Evolutionary conservation across 2,113 vertebrate genomes (phyloP), one percentile per base, ranked within the genome.

Genomic region (Ornithorhynchus anatinus): DNA sequence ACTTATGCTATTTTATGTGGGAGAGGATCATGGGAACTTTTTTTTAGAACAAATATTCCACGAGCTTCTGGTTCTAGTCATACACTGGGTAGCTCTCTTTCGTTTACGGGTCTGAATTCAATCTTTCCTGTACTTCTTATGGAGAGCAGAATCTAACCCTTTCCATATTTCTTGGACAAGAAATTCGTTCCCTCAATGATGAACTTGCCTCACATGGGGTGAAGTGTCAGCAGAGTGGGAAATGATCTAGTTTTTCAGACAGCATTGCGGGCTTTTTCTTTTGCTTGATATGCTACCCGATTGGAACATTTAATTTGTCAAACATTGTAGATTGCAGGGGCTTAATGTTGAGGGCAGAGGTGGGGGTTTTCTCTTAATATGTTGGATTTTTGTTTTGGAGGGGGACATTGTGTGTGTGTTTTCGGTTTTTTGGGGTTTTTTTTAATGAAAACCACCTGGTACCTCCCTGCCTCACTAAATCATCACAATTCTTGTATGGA

Each of bases 121-220:
- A n/a, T n/a, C n/a, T n/a, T n/a, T n/a, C n/a, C n/a, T n/a, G n/a
- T n/a, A n/a, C n/a, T n/a, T n/a, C n/a, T n/a, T n/a, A n/a, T n/a
- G n/a, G n/a, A n/a, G n/a, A n/a, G n/a, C n/a, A n/a, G n/a, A n/a
- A n/a, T n/a, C n/a, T n/a, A n/a, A n/a, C n/a, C n/a, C 67, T 68
- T 71, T 71, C 57, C 48, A 47, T 29, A 5, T 40, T 16, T 58
- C 44, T 69, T 70, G 5, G 16, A 43, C 53, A 75, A 68, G 53
- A 64, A 73, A 68, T 20, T 57, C 6, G 53, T 70, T 11, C n/a
- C 67, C 43, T 20, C 19, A 4, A 2, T 44, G 16, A 35, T 44
- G 27, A 33, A 59, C n/a, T 57, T n/a, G 15, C 19, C 31, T 60
- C 8, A n/a, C 2, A 40, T 22, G 42, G 42, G 40, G 17, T 7